These are phyloP conservation scores for Palaemon carinicauda DNA, from an alignment of 1,140 invertebrate genomes.

Conservation along the genomic window DNA sequence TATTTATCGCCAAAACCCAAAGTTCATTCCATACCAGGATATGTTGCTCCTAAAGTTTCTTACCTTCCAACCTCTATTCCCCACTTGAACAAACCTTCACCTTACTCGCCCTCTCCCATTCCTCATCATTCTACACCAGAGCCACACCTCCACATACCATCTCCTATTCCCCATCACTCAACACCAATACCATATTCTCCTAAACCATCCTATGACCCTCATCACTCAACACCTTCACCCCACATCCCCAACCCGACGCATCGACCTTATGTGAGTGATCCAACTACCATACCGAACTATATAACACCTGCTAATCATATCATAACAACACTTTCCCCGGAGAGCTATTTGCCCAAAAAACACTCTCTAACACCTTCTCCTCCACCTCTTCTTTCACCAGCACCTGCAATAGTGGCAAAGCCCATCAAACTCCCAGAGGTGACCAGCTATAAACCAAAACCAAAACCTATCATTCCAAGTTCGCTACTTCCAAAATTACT, in stretches of 20 bases:
- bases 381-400: neutral
- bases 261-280: neutral
- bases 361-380: neutral
- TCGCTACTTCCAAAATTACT: neutral
- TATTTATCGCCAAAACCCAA: neutral
- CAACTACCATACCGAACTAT: constrained; percentile 15
- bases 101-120: neutral
- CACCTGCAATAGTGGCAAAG: neutral
- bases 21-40: neutral
- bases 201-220: neutral
- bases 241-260: neutral
- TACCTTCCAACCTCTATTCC: neutral
- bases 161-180: neutral
- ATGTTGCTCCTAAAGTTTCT: neutral
- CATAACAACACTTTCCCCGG: neutral
- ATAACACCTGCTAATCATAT: neutral
- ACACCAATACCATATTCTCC: neutral
- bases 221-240: neutral
- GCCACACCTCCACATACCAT: neutral
- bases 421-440: constrained; percentile 33
- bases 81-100: neutral
- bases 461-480: neutral
- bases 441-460: constrained; percentile 15
- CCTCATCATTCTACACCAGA: neutral
- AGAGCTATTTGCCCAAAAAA: neutral